phyloP scores from a whole-genome alignment of 1,140 invertebrate species.

The Heliothis subflexa region DNA sequence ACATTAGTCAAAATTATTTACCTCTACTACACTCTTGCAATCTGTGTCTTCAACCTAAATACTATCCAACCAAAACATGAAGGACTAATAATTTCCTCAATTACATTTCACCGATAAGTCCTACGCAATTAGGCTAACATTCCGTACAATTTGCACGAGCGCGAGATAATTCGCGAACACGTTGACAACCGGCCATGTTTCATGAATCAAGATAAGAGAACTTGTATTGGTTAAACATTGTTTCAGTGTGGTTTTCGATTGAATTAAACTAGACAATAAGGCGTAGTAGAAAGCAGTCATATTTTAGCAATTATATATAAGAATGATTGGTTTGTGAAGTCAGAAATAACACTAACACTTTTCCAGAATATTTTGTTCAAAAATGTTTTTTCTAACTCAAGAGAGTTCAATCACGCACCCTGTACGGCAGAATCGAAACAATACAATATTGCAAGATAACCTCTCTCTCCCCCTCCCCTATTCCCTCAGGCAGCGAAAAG shows the following conservation, averaged over 20 bases:
- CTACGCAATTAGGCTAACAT: not conserved
- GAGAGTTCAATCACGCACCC: conserved; percentile 36
- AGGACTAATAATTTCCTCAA: not conserved
- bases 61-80: not conserved
- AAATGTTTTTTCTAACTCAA: too few species aligned
- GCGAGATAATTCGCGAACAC: not conserved
- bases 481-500: conserved; percentile 29
- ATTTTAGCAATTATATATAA: too few species aligned
- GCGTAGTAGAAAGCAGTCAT: too few species aligned
- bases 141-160: conserved; percentile 16
- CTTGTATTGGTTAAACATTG: conserved; percentile 4
- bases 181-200: not conserved
- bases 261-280: too few species aligned
- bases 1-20: too few species aligned
- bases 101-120: not conserved
- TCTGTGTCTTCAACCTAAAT: not conserved
- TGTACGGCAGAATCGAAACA: conserved; percentile 23
- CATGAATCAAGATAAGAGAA: conserved; percentile 1
- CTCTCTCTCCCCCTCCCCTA: not conserved
- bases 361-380: too few species aligned
- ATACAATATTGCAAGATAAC: conserved; percentile 33
- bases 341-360: too few species aligned
- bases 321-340: too few species aligned
- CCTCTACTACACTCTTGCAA: too few species aligned
- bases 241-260: not conserved